Base-by-base conservation (phyloP, 2,113 vertebrate species). In the Serilophus lunatus region DNA sequence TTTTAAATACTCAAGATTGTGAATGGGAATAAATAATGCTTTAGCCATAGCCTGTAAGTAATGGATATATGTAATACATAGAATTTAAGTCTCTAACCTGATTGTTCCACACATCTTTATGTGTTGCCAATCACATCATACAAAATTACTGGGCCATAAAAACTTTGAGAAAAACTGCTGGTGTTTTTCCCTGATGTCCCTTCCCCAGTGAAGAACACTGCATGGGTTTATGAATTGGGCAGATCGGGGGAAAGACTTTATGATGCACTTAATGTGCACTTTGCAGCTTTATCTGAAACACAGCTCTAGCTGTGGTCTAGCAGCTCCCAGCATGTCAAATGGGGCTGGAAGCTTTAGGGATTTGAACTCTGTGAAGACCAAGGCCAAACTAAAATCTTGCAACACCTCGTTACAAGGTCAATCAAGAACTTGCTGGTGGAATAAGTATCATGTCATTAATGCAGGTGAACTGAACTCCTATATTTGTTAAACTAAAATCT, bases 311-410 rank as follows among this genome's bases (percentile, higher is more conserved):
- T 2, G 1, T 44, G 45, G 11, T 53, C 45, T 29, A 36, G 69
- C 28, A 70, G n/a, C 82, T 54, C 66, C 44, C 82, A 82, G 71
- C 7, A 2, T 13, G 17, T 38, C 65, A 50, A 61, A 4, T 3
- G 33, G 45, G 50, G 23, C 59, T 77, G 72, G 60, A 83, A 74
- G 13, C 49, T 78, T 45, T 47, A 45, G 33, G 75, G 36, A 33
- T 79, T 61, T 38, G 31, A 68, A 35, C 10, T 24, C 25, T 12
- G 5, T 17, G 7, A 3, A 12, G 9, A 29, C 4, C 0, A 0
- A 78, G 20, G 13, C 25, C 51, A 38, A 66, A 74, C 38, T 26
- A 13, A 82, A 78, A 49, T 35, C 28, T n/a, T 31, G 28, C 1
- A 3, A 31, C 3, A 16, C 13, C 36, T 19, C 9, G 5, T 57